Evolutionary conservation across 2,888 invertebrate genomes (phyloP).

Genomic region (Hypsopygia costalis): DNA sequence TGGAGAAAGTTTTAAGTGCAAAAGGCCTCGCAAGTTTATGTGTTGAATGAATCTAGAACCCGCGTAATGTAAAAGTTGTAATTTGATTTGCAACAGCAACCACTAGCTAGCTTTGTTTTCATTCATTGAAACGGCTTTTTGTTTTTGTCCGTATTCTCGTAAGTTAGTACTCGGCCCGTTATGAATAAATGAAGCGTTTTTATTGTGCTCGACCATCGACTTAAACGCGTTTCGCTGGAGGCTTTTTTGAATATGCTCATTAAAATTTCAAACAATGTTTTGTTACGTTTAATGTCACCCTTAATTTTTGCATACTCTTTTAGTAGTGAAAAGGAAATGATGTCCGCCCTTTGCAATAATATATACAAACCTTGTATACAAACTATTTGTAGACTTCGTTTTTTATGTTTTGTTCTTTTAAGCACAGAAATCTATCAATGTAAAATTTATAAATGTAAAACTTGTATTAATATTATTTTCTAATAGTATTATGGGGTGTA

Average conservation of each 20-base stretch:
- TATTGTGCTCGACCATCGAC: conserved; percentile 24
- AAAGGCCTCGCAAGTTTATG: conserved; percentile 66
- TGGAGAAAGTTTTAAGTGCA: conserved; percentile 61
- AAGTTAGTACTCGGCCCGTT: conserved; percentile 40
- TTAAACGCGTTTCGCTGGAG: conserved; percentile 2
- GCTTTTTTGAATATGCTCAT: conserved; percentile 3
- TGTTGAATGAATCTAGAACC: conserved; percentile 59
- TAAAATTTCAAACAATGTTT: conserved; percentile 8
- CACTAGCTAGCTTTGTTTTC: conserved; percentile 50
- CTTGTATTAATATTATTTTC: no score
- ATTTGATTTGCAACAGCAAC: conserved; percentile 62
- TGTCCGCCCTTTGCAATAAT: no score
- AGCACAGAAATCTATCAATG: no score
- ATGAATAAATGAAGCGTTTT: conserved; percentile 45
- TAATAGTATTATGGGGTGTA: no score
- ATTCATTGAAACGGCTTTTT: conserved; percentile 46
- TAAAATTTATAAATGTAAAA: no score
- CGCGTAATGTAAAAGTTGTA: conserved; percentile 64
- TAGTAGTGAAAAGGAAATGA: neutral
- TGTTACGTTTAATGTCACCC: neutral
- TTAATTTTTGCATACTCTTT: neutral
- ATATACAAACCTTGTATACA: no score
- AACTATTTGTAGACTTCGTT: no score
- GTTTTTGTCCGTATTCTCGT: conserved; percentile 40
- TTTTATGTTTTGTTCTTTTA: no score